Base-by-base conservation (phyloP, 2,797 vertebrate genomes). In the Thamnophis elegans region DNA sequence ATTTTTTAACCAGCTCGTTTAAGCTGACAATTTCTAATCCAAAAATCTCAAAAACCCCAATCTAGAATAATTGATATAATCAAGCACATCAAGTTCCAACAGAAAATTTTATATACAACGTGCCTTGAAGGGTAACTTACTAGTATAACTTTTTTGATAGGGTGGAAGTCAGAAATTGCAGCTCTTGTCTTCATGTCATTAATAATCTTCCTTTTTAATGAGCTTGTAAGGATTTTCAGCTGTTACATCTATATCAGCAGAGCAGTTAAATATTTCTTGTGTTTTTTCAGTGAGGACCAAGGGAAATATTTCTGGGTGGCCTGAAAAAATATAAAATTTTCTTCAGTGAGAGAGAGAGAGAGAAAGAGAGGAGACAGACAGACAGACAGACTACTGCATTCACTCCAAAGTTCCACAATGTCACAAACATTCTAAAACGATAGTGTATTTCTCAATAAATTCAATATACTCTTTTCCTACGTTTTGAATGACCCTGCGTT, bases 131-230 rank as follows among this genome's bases (percentile, higher is more conserved):
- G 53, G 90, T 89, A 93, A 96, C 95, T 87, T 97, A 99, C 99
- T 95, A 97, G 95, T 85, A 99, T 95, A 73, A 97, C 58, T 94
- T 98, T 98, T 97, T 98, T 99, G 94, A 98, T 58, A 10, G 98
- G 98, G 88, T 98, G 96, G 97, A 99, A 99, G 97, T 99, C 99
- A 2, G 99, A 99, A 95, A 98, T 95, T 0, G 98, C 98, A 0
- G 98, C 98, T 97, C 99, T 98, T 58, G 88, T 98, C 93, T 95
- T 98, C 87, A 99, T 97, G 95, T 99, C 99, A 93, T 98, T 96
- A 88, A 99, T 94, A 89, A 99, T 98, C 97, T n/a, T 98, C 98
- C 96, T 98, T 99, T 95, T 96, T 98, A 95, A 99, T 96, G 88
- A 99, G 97, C 96, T 98, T 99, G 97, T 98, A 98, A 87, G 98